phyloP scores from a whole-genome alignment of 2,797 vertebrate genomes.

The Tenualosa ilisha region DNA sequence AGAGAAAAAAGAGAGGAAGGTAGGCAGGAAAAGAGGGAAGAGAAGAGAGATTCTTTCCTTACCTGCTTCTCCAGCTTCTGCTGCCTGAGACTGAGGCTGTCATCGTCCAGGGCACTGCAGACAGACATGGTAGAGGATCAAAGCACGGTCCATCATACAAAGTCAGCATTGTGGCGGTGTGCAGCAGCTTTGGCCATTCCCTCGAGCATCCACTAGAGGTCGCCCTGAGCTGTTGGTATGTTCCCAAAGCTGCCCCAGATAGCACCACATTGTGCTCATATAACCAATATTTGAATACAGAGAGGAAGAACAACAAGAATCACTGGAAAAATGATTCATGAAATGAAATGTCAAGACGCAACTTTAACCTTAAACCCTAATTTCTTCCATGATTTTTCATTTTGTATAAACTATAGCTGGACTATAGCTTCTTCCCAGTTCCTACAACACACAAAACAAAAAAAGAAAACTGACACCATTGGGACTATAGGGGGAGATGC shows the following conservation, averaged over 20 bases:
- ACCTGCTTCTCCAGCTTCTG: conserved; percentile 97
- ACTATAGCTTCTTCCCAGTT: no score
- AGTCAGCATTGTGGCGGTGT: not conserved
- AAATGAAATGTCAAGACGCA: not conserved
- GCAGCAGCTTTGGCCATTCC: not conserved
- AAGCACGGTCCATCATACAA: not conserved
- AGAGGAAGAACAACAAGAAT: not conserved
- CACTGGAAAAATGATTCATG: not conserved
- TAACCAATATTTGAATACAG: not conserved
- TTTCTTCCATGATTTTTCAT: no score
- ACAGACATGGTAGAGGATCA: conserved; percentile 44
- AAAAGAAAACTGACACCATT: not conserved
- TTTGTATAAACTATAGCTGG: no score
- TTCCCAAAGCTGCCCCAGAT: not conserved
- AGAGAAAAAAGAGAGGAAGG: not conserved
- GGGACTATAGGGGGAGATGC: not conserved
- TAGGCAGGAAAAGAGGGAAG: not conserved
- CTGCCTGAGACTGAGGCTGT: conserved; percentile 84
- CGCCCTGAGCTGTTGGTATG: not conserved
- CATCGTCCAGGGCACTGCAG: conserved; percentile 84
- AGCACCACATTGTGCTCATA: not conserved
- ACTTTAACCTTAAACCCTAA: not conserved
- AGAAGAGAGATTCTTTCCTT: conserved; percentile 36
- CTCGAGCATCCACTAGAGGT: not conserved
- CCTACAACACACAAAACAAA: no score